Base-by-base conservation (phyloP, 2,113 vertebrate genomes). In the Gallinago undulata region DNA sequence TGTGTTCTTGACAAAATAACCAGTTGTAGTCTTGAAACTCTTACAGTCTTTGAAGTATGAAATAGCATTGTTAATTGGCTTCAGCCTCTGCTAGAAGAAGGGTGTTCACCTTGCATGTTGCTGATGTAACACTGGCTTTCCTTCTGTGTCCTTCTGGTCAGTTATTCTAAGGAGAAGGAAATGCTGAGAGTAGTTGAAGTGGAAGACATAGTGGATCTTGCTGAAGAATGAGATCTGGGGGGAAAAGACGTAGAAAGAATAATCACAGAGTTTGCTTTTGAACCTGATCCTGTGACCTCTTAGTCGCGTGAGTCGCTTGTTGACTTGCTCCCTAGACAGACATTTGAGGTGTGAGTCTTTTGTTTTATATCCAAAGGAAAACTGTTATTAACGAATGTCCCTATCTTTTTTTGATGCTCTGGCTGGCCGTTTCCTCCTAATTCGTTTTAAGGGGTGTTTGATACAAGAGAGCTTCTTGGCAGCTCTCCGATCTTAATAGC, bases 401-500 rank as follows among this genome's bases (percentile, higher is more conserved):
- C 48, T 70, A 1, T 93, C 66, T 86, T 39, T 2, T 91, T 89
- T 84, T 87, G 80, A 60, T 89, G 72, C 39, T 45, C 28, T 90
- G 56, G 8, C 60, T 92, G 72, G 39, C 79, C 25, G 3, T 87
- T 96, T 96, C 93, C 69, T 88, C 24, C 62, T 86, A 53, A 92
- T 92, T 96, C 5, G 4, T 94, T 96, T 89, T 86, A 94, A 92
- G 28, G 57, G 25, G 53, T 93, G 77, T 94, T 92, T 92, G 64
- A 72, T 27, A 55, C 64, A 90, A 87, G 63, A 93, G 56, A 84
- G 47, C 64, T 96, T 84, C 79, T 95, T 96, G 96, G 92, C 95
- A 94, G 80, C 66, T 62, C 57, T 93, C 73, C 25, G 3, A 69
- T 93, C 89, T 93, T 96, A 94, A 95, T 90, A 89, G 87, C 96